Evolutionary conservation across 2,113 vertebrate genomes (phyloP).

Genomic region (Bubo bubo): DNA sequence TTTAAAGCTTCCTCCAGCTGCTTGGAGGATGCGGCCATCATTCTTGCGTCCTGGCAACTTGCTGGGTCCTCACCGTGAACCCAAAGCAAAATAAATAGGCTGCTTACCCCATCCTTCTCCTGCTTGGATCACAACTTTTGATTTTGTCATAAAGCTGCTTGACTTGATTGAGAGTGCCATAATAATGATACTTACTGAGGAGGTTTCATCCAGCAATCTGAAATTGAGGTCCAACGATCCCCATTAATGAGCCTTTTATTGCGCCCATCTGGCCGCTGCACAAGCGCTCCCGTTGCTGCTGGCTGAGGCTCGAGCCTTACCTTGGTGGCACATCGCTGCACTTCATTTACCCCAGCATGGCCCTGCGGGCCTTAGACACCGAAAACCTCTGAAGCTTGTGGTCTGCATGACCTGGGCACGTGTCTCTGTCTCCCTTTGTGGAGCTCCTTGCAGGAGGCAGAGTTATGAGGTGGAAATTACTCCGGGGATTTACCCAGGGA

Average conservation of each 20-base stretch:
- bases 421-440: neutral
- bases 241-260: slow-evolving; percentile 52
- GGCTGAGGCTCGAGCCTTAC: neutral
- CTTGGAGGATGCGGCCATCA: neutral
- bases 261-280: neutral
- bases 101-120: neutral
- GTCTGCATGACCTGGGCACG: neutral
- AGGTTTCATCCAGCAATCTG: neutral
- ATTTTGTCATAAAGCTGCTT: slow-evolving; percentile 69
- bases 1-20: neutral
- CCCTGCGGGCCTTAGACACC: neutral
- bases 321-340: neutral
- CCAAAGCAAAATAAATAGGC: slow-evolving; percentile 12
- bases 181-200: slow-evolving; percentile 30
- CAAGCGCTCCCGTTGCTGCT: neutral
- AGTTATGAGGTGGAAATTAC: neutral
- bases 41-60: neutral
- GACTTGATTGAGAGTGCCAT: slow-evolving; percentile 28
- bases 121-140: slow-evolving; percentile 59
- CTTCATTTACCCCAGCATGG: neutral
- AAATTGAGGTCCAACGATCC: slow-evolving; percentile 44
- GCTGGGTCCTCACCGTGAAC: neutral
- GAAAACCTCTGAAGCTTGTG: neutral
- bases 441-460: fast-evolving
- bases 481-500: neutral